Evolutionary conservation across 1,140 invertebrate genomes (phyloP).

Genomic region (Caenorhabditis remanei): DNA sequence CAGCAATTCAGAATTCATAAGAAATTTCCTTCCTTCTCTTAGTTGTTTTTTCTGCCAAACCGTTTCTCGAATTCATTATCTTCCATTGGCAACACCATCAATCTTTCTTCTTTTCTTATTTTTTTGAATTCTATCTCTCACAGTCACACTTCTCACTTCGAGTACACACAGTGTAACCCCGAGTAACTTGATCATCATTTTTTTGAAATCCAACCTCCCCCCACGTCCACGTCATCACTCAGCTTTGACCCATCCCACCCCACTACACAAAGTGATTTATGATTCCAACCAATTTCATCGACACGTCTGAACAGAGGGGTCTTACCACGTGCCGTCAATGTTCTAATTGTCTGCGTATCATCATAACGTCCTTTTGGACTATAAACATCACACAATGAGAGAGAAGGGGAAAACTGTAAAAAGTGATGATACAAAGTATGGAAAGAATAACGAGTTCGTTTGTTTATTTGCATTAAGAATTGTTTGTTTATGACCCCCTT

Average conservation of each 20-base stretch:
- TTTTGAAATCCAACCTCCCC: slow-evolving; percentile 37
- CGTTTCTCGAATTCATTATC: not conserved
- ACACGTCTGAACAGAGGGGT: not conserved
- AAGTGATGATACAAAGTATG: not conserved
- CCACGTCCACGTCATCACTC: slow-evolving; percentile 12
- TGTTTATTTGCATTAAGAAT: slow-evolving; percentile 18
- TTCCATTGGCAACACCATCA: not conserved
- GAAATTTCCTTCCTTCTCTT: not conserved
- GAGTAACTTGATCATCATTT: not conserved
- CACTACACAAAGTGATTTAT: slow-evolving; percentile 15
- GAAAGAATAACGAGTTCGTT: slow-evolving; percentile 12
- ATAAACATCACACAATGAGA: slow-evolving; percentile 21
- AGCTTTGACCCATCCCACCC: not conserved
- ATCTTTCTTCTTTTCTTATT: slow-evolving; percentile 9
- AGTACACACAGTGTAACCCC: not conserved
- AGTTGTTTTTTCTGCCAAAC: not conserved
- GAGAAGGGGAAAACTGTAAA: slow-evolving; percentile 2
- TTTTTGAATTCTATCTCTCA: not conserved
- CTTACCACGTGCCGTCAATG: not conserved
- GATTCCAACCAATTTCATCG: not conserved
- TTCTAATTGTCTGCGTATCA: slow-evolving; percentile 47
- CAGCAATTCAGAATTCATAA: not conserved
- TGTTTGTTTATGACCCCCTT: not conserved
- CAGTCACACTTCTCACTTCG: not conserved
- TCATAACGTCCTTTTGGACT: slow-evolving; percentile 1